phyloP scores from a whole-genome alignment of 2,113 vertebrate species.

The Microcebus ravelobensis region DNA sequence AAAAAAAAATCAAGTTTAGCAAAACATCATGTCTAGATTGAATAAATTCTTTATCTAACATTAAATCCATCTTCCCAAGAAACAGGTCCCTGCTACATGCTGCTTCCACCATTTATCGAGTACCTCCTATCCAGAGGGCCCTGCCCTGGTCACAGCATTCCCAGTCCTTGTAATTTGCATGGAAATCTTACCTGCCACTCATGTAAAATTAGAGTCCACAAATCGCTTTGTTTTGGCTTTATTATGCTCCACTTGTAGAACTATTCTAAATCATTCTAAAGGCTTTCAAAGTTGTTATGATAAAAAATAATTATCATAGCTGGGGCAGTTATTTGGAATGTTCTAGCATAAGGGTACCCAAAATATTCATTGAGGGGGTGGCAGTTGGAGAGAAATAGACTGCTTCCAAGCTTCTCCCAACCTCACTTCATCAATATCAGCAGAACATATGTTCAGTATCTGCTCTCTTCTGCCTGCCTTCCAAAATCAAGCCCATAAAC shows the following conservation, averaged over 20 bases:
- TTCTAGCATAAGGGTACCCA: conserved; percentile 1
- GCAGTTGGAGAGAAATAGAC: conserved; percentile 31
- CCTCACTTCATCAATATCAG: conserved; percentile 38
- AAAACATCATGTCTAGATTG: neutral
- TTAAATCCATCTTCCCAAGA: neutral
- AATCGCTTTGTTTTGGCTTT: neutral
- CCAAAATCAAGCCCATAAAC: conserved; percentile 22
- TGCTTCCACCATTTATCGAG: neutral
- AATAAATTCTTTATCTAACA: neutral
- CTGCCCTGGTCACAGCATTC: neutral
- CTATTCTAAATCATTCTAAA: neutral
- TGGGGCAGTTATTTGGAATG: conserved; percentile 19
- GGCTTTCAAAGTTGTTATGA: conserved; percentile 38
- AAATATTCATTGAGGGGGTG: conserved; percentile 39
- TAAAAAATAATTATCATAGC: neutral
- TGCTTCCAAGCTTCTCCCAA: neutral
- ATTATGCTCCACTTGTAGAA: neutral
- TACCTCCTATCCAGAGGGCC: neutral
- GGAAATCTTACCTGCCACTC: neutral
- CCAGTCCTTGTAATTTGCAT: neutral
- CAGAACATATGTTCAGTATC: conserved; percentile 49
- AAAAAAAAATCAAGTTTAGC: neutral
- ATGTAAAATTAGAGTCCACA: neutral
- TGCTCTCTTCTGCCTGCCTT: conserved; percentile 49
- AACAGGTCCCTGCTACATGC: neutral